Percentiles rank a stretch among this genome's conserved stretches.
Evolutionary conservation across 2,888 invertebrate genomes (phyloP).

Genomic region (Drosophila rellima): DNA sequence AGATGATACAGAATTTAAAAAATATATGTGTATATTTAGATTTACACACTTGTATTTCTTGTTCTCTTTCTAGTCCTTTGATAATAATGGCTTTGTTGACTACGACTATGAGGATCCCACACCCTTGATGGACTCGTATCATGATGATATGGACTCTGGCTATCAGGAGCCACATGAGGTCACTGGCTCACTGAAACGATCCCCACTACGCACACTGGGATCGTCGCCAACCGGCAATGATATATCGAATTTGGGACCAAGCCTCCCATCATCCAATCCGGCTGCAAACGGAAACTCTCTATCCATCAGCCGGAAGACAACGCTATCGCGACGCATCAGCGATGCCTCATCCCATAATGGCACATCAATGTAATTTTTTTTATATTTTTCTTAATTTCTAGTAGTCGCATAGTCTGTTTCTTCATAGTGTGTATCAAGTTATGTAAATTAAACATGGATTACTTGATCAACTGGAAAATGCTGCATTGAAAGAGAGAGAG

Average conservation of each 20-base stretch:
- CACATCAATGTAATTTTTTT: slow-evolving; percentile 81
- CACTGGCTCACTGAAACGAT: slow-evolving; percentile 83
- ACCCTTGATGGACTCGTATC: slow-evolving; percentile 91
- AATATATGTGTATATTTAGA: no score
- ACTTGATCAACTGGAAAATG: slow-evolving; percentile 27
- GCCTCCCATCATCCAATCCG: slow-evolving; percentile 50
- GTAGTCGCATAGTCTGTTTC: slow-evolving; percentile 16
- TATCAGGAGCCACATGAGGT: slow-evolving; percentile 86
- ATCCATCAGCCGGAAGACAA: slow-evolving; percentile 85
- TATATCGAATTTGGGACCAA: slow-evolving; percentile 87
- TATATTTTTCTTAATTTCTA: slow-evolving; percentile 57
- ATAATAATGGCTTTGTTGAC: slow-evolving; percentile 92
- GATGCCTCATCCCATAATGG: slow-evolving; percentile 84
- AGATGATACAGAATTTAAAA: background rate
- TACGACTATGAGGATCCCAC: slow-evolving; percentile 94
- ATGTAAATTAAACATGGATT: slow-evolving; percentile 46
- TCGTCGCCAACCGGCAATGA: slow-evolving; percentile 94
- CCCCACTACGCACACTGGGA: slow-evolving; percentile 87
- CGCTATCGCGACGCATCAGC: slow-evolving; percentile 84
- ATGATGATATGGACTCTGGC: slow-evolving; percentile 87
- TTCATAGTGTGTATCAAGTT: slow-evolving; percentile 33
- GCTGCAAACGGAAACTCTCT: slow-evolving; percentile 85
- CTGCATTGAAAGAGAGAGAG: slow-evolving; percentile 4
- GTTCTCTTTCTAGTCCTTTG: slow-evolving; percentile 86
- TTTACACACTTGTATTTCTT: no score